A percentile compares a stretch with the other conserved stretches of the same genome.
Conservation (phyloP, 2,797 vertebrate species). For the Oreochromis grahami region DNA sequence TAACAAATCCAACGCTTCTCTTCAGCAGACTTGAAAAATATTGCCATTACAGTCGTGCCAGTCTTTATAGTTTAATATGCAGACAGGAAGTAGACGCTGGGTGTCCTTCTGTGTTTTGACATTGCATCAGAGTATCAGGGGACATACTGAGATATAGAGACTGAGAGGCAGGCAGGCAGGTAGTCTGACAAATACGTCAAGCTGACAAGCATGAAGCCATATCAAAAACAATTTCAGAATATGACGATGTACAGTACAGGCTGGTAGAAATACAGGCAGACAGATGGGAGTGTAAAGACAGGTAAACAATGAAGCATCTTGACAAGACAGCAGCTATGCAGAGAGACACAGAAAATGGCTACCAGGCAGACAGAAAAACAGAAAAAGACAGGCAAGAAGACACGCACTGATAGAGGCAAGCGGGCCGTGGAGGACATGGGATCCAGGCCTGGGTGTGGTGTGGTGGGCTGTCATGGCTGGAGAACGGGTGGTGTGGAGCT, state of each 20-base stretch:
- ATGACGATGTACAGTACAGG: slow-evolving; percentile 1
- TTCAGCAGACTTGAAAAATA: neutral
- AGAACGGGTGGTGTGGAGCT: slow-evolving; percentile 49
- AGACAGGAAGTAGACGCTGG: slow-evolving; percentile 10
- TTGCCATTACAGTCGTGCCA: slow-evolving; percentile 7
- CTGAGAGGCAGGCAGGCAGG: slow-evolving; percentile 18
- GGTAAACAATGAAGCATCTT: slow-evolving; percentile 35
- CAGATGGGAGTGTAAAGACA: slow-evolving; percentile 31
- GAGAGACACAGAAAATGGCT: slow-evolving; percentile 5
- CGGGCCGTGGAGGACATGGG: slow-evolving; percentile 28
- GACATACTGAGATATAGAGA: slow-evolving; percentile 41
- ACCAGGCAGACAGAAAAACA: neutral
- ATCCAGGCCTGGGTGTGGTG: slow-evolving; percentile 64
- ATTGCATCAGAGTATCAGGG: slow-evolving; percentile 41
- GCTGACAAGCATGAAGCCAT: slow-evolving; percentile 7
- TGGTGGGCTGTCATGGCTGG: slow-evolving; percentile 53
- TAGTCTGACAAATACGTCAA: slow-evolving; percentile 53
- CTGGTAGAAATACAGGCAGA: slow-evolving; percentile 18
- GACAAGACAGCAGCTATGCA: slow-evolving; percentile 15
- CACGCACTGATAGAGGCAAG: neutral
- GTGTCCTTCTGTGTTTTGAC: slow-evolving; percentile 54
- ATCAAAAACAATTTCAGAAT: neutral
- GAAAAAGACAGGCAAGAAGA: neutral
- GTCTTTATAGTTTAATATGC: slow-evolving; percentile 48
- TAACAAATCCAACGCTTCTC: slow-evolving; percentile 23